Percentiles rank a stretch among this genome's conserved stretches.
Evolutionary conservation across 2,113 vertebrate genomes (phyloP).

Genomic region (Anser brachyrhynchus): DNA sequence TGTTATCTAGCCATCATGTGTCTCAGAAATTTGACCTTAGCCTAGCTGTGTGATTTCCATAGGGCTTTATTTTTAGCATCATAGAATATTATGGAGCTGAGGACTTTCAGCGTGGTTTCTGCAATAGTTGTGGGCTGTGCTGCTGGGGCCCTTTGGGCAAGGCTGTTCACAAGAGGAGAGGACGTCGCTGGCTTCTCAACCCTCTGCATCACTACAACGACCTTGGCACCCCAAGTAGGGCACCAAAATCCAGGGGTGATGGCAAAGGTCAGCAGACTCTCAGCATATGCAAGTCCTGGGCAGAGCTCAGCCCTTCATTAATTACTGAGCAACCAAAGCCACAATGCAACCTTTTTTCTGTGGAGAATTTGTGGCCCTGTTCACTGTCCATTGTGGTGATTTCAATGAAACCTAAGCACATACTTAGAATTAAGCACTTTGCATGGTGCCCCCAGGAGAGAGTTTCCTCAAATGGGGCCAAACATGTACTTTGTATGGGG

Average conservation of each 20-base stretch:
- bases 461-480: slow-evolving; percentile 50
- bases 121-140: fast-evolving
- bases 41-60: fast-evolving
- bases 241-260: fast-evolving
- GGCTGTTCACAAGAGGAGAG: not conserved
- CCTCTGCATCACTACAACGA: fast-evolving
- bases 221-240: not conserved
- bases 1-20: not conserved
- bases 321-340: not conserved
- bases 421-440: slow-evolving; percentile 27
- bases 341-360: slow-evolving; percentile 42
- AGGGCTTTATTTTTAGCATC: not conserved
- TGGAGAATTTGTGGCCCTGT: not conserved
- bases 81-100: not conserved
- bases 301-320: slow-evolving; percentile 21
- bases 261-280: slow-evolving; percentile 55
- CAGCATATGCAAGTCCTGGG: not conserved
- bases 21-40: not conserved
- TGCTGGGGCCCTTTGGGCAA: not conserved
- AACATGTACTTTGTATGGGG: slow-evolving; percentile 32
- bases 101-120: not conserved
- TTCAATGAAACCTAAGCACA: not conserved
- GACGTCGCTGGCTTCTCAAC: not conserved
- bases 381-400: slow-evolving; percentile 55
- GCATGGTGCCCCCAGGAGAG: slow-evolving; percentile 26